Evolutionary conservation across 2,888 invertebrate species (phyloP), one percentile per base, ranked within the genome.

Genomic region (Stegana nigrithorax): DNA sequence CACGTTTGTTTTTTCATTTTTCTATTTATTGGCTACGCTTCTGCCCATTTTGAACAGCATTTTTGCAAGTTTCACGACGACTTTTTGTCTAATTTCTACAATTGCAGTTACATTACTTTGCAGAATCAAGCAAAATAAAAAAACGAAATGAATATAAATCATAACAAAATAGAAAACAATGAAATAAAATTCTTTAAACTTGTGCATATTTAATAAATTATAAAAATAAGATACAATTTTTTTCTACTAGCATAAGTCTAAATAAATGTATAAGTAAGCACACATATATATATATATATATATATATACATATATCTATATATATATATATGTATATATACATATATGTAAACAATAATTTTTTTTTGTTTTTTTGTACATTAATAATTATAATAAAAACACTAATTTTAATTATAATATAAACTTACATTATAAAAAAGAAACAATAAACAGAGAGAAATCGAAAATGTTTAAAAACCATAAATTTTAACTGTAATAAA

Each of bases 401-500:
- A 32, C n/a, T 32, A 32, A 32, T 12, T 12, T 32, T 2, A 2
- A 32, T 32, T 12, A 32, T n/a, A 32, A 32, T 47, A 23, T 23
- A 47, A 23, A 47, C 6, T 23, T 23, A 47, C 8, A 32, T 4
- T 23, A 23, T 21, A 19, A 47, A 47, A 23, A 23, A 17, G 7
- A 42, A 42, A 17, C 7, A 23, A 23, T 1, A 47, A 47, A 47
- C 12, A 8, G 2, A 47, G 12, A 23, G 21, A 4, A 45, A 6
- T 5, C 5, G 2, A 17, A 44, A 44, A 44, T 17, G 44, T 44
- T 44, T 44, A 44, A 17, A 6, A 44, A 44, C 4, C 32, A 2
- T n/a, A n/a, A n/a, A n/a, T 47, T 47, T 23, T 47, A 47, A 47
- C 47, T 47, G 47, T 47, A 47, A 47, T 21, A 23, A 47, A 47